Conservation (phyloP, 2,113 vertebrate genomes). For the Cavia aperea region DNA sequence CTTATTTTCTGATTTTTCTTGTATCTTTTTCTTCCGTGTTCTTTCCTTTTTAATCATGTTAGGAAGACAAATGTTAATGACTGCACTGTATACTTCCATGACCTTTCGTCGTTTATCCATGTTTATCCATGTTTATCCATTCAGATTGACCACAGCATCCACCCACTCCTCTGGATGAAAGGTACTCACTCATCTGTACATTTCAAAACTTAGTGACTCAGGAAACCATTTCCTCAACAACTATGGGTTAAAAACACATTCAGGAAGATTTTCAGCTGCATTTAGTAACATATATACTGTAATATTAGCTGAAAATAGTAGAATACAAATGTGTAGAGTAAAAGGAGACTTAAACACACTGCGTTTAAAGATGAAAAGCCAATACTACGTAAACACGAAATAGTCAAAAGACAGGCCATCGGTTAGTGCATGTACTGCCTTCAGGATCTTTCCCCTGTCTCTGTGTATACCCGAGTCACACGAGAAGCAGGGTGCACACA, state of each 20-base stretch:
- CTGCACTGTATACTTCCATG: not conserved
- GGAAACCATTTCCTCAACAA: not conserved
- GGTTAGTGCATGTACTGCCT: not conserved
- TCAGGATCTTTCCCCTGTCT: not conserved
- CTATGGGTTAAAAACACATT: not conserved
- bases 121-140: not conserved
- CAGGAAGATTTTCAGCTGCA: not conserved
- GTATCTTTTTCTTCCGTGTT: not conserved
- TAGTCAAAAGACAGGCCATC: not conserved
- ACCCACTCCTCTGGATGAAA: not conserved
- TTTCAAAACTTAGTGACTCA: not conserved
- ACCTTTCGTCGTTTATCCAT: not conserved
- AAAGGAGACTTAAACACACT: not conserved
- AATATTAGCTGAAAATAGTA: not conserved
- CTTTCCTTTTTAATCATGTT: slow-evolving; percentile 19
- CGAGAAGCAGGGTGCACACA: not conserved
- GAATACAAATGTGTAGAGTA: not conserved
- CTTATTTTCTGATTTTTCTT: not conserved
- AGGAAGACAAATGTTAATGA: not conserved
- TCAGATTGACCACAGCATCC: not conserved
- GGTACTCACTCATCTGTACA: not conserved
- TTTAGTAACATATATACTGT: not conserved
- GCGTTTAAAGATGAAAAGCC: not conserved
- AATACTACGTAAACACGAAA: not conserved
- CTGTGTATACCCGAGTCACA: not conserved